A percentile compares a stretch with the other conserved stretches of the same genome.
Conservation (phyloP, 2,888 invertebrate species). For the Odontocerum albicorne region DNA sequence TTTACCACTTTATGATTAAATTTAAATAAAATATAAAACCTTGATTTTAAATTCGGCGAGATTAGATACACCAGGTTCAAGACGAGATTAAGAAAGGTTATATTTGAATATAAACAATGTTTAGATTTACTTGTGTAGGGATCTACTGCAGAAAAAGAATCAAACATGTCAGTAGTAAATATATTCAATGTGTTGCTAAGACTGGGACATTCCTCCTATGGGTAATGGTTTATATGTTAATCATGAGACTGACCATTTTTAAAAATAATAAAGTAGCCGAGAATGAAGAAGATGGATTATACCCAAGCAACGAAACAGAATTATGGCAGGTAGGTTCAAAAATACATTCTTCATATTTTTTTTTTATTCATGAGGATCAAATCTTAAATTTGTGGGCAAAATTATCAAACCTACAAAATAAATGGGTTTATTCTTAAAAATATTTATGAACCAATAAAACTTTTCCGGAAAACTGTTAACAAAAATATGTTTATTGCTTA, state of each 20-base stretch:
- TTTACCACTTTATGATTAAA: too few species aligned
- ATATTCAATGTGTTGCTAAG: conserved; percentile 53
- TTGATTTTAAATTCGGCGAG: too few species aligned
- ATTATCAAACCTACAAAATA: background rate
- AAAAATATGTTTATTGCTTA: too few species aligned
- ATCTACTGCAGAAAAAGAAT: conserved; percentile 29
- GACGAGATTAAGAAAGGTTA: too few species aligned
- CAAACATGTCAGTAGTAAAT: conserved; percentile 39
- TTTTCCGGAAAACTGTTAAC: background rate
- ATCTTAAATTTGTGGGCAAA: background rate
- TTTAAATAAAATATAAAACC: too few species aligned
- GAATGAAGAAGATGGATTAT: conserved; percentile 43
- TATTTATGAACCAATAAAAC: background rate
- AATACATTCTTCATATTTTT: background rate
- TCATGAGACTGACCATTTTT: conserved; percentile 56
- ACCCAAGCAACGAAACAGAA: conserved; percentile 34
- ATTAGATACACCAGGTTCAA: too few species aligned
- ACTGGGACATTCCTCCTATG: conserved; percentile 53
- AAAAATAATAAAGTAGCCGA: conserved; percentile 47
- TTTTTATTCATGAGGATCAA: background rate
- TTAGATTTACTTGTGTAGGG: too few species aligned
- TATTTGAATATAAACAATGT: too few species aligned
- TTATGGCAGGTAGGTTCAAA: conserved; percentile 32
- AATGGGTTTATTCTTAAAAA: background rate
- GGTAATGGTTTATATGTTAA: conserved; percentile 52